These are phyloP conservation scores for Drosophila melanocephala DNA, from an alignment of 2,888 invertebrate species.

Conservation along the genomic window DNA sequence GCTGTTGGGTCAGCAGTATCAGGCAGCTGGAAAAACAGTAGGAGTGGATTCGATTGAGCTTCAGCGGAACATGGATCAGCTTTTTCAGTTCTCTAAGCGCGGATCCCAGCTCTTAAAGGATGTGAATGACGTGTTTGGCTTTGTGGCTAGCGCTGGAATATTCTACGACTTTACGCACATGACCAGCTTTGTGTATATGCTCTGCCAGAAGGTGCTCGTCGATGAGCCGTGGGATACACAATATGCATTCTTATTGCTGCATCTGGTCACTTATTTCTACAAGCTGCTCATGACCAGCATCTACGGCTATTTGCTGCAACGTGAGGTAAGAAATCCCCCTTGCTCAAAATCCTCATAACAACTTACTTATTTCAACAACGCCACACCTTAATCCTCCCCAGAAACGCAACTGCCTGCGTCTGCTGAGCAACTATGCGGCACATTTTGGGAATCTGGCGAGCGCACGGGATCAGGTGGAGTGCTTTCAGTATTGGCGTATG, in stretches of 20 bases:
- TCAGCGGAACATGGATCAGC: slow-evolving; percentile 33
- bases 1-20: slow-evolving; percentile 59
- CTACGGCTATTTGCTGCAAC: slow-evolving; percentile 71
- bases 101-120: slow-evolving; percentile 66
- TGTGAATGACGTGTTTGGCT: slow-evolving; percentile 71
- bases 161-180: slow-evolving; percentile 82
- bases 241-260: slow-evolving; percentile 66
- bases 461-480: slow-evolving; percentile 38
- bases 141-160: slow-evolving; percentile 52
- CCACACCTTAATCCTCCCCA: slow-evolving; percentile 27
- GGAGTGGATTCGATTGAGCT: not conserved
- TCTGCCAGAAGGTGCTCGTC: slow-evolving; percentile 76
- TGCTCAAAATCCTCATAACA: too few species aligned
- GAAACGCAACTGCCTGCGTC: slow-evolving; percentile 70
- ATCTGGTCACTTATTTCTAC: slow-evolving; percentile 69
- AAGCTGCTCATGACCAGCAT: slow-evolving; percentile 71
- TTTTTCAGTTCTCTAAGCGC: slow-evolving; percentile 57
- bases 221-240: slow-evolving; percentile 50
- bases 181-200: slow-evolving; percentile 75
- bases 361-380: too few species aligned
- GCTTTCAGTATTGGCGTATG: slow-evolving; percentile 69
- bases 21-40: not conserved
- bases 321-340: slow-evolving; percentile 66
- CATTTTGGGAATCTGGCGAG: slow-evolving; percentile 34
- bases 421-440: slow-evolving; percentile 56